Base-by-base conservation (phyloP, 2,888 invertebrate species). In the Heliconius hortense region DNA sequence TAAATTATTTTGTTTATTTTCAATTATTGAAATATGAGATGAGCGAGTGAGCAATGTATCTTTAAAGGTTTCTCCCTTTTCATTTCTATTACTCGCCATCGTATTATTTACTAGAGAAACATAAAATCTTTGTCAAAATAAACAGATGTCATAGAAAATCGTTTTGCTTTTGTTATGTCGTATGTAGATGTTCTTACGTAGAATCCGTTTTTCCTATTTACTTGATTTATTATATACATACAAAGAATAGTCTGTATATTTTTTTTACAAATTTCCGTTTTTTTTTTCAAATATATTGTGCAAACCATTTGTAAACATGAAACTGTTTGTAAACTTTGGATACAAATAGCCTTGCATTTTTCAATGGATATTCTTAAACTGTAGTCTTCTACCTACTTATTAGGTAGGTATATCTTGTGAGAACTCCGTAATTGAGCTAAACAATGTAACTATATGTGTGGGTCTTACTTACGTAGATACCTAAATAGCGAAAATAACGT, bases 371-470 rank as follows among this genome's bases (percentile, higher is more conserved):
- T 86, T 89, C 88, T 89, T 88, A 83, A 84, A 86, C 83, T 81
- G 80, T 79, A 83, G 82, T 81, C 80, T 82, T 82, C 82, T 80
- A 82, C 86, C 83, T 85, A 87, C 86, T 89, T 87, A 87, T 85
- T 48, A 56, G n/a, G 56, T 48, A 56, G n/a, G 56, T 83, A 68
- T 53, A 88, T 86, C 83, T 84, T 87, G 87, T 90, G 88, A 87
- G 87, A 90, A 90, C 86, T 83, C 80, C 81, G 84, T 84, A 87
- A 88, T 88, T 87, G 87, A 85, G 84, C 84, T 82, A 84, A 88
- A 92, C 90, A 91, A 92, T 91, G 89, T 88, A 85, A 85, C 81
- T 80, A 26, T 43, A 24, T 43, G 84, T 83, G 86, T 87, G 84
- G 85, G 85, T 87, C 84, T 84, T 84, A 81, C 81, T 77, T 80